Percentiles rank a stretch among this genome's conserved stretches.
Evolutionary conservation across 2,888 invertebrate genomes (phyloP).

Genomic region (Drosophila cognata): DNA sequence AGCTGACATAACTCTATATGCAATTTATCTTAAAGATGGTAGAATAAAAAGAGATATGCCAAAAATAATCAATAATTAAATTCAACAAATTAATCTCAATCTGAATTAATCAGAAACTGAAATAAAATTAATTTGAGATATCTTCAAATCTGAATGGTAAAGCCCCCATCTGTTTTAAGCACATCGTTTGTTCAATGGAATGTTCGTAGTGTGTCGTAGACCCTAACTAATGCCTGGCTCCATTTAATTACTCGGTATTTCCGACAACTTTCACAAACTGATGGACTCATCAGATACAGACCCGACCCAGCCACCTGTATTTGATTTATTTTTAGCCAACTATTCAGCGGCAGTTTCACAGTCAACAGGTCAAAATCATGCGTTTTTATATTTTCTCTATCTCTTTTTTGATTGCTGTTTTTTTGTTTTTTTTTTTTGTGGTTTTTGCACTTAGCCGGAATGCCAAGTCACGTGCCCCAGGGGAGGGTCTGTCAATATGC

Average conservation of each 20-base stretch:
- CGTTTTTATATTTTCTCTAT: background rate
- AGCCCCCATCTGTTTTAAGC: background rate
- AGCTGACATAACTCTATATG: background rate
- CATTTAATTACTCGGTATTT: slow-evolving; percentile 46
- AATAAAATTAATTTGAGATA: background rate
- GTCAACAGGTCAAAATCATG: slow-evolving; percentile 51
- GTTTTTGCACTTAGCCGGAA: slow-evolving; percentile 48
- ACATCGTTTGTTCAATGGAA: slow-evolving; percentile 4
- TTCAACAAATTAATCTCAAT: background rate
- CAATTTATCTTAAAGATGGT: background rate
- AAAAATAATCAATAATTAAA: background rate
- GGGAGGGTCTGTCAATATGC: slow-evolving; percentile 41
- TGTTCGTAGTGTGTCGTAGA: slow-evolving; percentile 4
- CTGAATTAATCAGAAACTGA: background rate
- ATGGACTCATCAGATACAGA: background rate
- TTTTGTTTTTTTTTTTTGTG: slow-evolving; percentile 12
- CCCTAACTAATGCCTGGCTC: slow-evolving; percentile 11
- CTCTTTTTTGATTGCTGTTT: background rate
- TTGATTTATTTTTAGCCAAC: slow-evolving; percentile 65
- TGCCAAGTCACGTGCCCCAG: slow-evolving; percentile 71
- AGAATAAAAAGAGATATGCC: background rate
- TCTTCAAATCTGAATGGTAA: background rate
- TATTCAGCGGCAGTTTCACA: slow-evolving; percentile 48
- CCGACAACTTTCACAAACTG: slow-evolving; percentile 50
- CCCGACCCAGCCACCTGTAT: slow-evolving; percentile 36